Evolutionary conservation across 1,140 invertebrate species (phyloP), one percentile per base, ranked within the genome.

Genomic region (Cataglyphis hispanica): DNA sequence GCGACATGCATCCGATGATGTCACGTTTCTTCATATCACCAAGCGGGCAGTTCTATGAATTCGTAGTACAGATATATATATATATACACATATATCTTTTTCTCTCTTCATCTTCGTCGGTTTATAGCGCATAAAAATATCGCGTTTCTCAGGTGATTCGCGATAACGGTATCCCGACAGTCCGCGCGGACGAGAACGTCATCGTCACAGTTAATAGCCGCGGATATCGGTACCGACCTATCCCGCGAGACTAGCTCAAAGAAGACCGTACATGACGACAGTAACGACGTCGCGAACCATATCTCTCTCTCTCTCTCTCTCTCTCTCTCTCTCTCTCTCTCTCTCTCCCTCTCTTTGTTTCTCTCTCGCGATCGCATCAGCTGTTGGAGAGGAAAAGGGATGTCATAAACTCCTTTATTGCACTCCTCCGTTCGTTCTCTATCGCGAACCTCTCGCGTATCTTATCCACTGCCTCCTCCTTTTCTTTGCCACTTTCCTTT

Each of bases 71-170:
- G 27, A 46, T 43, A 6, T 40, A 40, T 40, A 40, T 7, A 40
- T 40, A 7, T 8, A 8, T 40, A 40, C 5, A 34, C 5, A 34
- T 34, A 34, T 34, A 34, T 34, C 1, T 34, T 2, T 34, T 2
- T 34, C 1, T 34, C 1, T 34, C 7, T 8, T 8, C 7, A 40
- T 40, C 7, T 8, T 8, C 8, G 37, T 83, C 67, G 37, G 56
- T 74, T 61, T 83, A 83, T 72, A 83, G 67, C 66, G 78, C 19
- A 60, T 70, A 70, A 83, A 83, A 83, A 67, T 83, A 83, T 83
- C 78, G 56, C 34, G 25, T 83, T 60, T 7, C 66, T 61, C 53
- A 25, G 13, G 27, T 46, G n/a, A 67, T 11, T 67, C 40, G 66
- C 66, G 77, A 80, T 80, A 80, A 80, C 77, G 77, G 67, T 83